Base-by-base conservation (phyloP, 2,113 vertebrate species). In the Tupaia chinensis region DNA sequence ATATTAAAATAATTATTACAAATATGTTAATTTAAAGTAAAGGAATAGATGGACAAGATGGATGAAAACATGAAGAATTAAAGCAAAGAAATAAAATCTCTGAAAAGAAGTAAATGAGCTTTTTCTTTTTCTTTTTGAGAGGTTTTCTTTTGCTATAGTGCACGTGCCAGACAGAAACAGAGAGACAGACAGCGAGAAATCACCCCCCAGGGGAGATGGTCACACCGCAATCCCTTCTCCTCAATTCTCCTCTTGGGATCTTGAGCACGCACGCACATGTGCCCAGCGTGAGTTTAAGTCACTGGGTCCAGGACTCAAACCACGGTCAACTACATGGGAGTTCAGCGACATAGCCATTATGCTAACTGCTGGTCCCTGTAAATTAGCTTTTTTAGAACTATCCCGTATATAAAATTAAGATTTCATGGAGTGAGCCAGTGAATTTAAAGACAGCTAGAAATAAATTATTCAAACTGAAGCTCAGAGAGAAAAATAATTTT, bases 381-480 rank as follows among this genome's bases (percentile, higher is more conserved):
- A 44, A 44, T 44, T 3, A 44, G 44, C 44, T 44, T 44, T 44
- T 44, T 34, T 72, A 91, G 76, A 93, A 44, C 25, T 58, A 20
- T 53, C 23, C 25, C 61, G 34, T 68, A 61, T 16, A 72, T 20
- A 32, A 72, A 92, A 94, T 87, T 84, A 44, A 80, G 23, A 22
- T 81, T 54, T 65, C 34, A 69, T 66, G 53, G 25, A 81, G 81
- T 82, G 2, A 86, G 20, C 80, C 54, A 20, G 15, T 93, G 44
- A 69, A 61, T 92, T 58, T 29, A 85, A 93, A 89, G 56, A 29
- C 29, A 81, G 14, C 10, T 85, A 32, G 92, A 83, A 93, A 74
- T 68, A 90, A 93, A 94, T 76, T 53, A 74, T 58, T 91, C 68
- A 72, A 65, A 80, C 60, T 76, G 34, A 91, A 88, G 19, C 68